A percentile compares a stretch with the other conserved stretches of the same genome.
These are phyloP conservation scores for Cyanoderma ruficeps DNA, from an alignment of 2,113 vertebrate genomes.

Conservation along the genomic window DNA sequence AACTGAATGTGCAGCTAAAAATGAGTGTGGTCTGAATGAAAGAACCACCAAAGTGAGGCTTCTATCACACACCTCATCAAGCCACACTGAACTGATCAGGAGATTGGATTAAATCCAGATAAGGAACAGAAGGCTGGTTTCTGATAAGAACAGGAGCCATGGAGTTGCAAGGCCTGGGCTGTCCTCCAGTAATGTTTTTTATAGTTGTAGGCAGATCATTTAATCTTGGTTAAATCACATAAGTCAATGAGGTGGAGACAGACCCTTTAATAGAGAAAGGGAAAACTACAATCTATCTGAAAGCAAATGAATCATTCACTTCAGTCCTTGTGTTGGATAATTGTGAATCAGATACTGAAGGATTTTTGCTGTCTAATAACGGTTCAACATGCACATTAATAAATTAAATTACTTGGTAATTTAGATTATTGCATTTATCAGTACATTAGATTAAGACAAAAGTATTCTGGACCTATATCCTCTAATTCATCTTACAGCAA, in stretches of 20 bases:
- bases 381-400: background rate
- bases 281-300: background rate
- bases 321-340: background rate
- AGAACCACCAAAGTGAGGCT: background rate
- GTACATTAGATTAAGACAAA: slow-evolving; percentile 42
- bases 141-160: background rate
- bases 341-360: background rate
- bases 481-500: background rate
- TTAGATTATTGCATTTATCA: slow-evolving; percentile 32
- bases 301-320: background rate
- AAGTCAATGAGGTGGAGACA: slow-evolving; percentile 7
- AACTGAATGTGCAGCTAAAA: background rate
- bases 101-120: background rate
- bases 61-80: background rate
- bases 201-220: background rate
- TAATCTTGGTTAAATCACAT: slow-evolving; percentile 14
- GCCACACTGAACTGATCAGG: background rate
- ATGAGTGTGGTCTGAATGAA: background rate
- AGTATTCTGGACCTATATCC: background rate
- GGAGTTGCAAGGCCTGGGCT: background rate
- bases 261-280: background rate
- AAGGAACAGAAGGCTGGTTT: background rate
- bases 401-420: slow-evolving; percentile 28
- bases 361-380: background rate
- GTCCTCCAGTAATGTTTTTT: slow-evolving; percentile 3